Percentiles rank a stretch among this genome's conserved stretches.
These are phyloP conservation scores for Anneissia japonica DNA, from an alignment of 35 echinoderm and acorn worm species.

Conservation along the genomic window DNA sequence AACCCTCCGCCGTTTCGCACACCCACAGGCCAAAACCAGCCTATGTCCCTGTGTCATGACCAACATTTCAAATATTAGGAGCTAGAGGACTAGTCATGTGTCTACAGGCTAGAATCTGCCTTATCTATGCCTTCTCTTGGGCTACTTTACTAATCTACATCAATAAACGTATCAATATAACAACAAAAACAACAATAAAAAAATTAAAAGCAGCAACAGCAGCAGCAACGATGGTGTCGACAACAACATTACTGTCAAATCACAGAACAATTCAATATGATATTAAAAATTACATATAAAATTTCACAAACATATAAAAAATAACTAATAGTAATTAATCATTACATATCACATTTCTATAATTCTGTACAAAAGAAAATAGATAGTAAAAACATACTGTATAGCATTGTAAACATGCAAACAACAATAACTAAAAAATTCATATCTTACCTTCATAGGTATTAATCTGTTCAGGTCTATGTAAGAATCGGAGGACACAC, in stretches of 20 bases:
- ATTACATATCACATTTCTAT: not conserved
- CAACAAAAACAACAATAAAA: no score
- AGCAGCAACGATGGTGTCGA: not conserved
- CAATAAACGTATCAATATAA: no score
- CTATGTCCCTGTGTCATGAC: no score
- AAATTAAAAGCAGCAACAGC: no score
- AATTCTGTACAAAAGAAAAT: not conserved
- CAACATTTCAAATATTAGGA: no score
- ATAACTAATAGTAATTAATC: not conserved
- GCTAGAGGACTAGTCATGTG: no score
- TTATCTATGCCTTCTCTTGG: no score
- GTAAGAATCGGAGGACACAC: constrained; percentile 85
- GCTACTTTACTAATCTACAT: no score
- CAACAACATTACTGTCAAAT: not conserved
- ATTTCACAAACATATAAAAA: not conserved
- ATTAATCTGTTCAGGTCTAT: constrained; percentile 71
- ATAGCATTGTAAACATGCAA: not conserved
- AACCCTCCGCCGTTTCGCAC: no score
- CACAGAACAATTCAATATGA: not conserved
- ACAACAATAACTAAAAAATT: not conserved
- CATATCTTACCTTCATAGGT: constrained; percentile 63
- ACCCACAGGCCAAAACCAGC: no score
- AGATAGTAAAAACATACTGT: not conserved
- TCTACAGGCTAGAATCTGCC: no score
- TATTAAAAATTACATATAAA: not conserved